Evolutionary conservation across 2,113 vertebrate species (phyloP), one percentile per base, ranked within the genome.

Genomic region (Nibea coibor): DNA sequence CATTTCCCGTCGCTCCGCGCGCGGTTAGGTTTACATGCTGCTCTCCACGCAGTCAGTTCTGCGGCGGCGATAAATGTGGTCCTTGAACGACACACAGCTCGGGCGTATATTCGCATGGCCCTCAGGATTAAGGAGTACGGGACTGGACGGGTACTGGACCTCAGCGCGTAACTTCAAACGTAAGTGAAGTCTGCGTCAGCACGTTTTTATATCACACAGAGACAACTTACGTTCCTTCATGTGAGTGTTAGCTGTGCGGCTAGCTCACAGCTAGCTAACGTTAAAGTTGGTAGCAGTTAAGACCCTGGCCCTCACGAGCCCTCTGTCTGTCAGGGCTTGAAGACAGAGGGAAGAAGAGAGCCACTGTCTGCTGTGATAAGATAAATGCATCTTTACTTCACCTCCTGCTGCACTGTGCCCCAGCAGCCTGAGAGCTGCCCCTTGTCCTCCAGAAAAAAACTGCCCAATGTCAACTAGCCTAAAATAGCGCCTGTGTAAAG

Each of bases 381-480:
- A 66, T 11, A 1, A 45, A 48, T 20, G 8, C 20, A 11, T 70
- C 15, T 80, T 67, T 53, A 10, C n/a, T 5, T 16, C 0, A 5
- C 15, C 15, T 39, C 1, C 17, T 0, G 7, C 8, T 4, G 2
- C n/a, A n/a, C 0, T 14, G 0, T 35, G 1, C 0, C 50, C 11
- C 7, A 1, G 6, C 14, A 11, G 14, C 12, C 0, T 16, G 42
- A 62, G 61, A 45, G 43, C 42, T 26, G 24, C 3, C 4, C 1
- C 20, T 35, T 80, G 90, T 83, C 86, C 90, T 91, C 88, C 80
- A 91, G 24, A 66, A 50, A 15, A 15, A 16, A 69, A 67, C 59
- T 67, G 62, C 0, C 66, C 82, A 92, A 90, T 86, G 91, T 91
- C 93, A 90, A 57, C 71, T 48, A 78, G 72, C 86, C 67, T 31